Evolutionary conservation across 2,113 vertebrate genomes (phyloP), one percentile per base, ranked within the genome.

Genomic region (Eretmochelys imbricata): DNA sequence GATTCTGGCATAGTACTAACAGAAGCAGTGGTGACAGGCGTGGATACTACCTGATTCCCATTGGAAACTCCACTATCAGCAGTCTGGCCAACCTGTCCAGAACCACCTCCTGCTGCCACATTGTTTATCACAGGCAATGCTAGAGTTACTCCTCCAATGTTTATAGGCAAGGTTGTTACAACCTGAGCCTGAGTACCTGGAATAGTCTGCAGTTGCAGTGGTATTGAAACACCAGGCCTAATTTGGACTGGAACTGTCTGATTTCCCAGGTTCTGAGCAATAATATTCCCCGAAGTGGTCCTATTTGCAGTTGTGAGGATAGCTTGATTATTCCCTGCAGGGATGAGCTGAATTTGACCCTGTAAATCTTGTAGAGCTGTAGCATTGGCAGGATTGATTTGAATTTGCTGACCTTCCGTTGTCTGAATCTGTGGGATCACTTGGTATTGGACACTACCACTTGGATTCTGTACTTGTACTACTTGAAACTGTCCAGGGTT

Each of bases 341-440:
- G 98, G 97, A 99, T 99, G 95, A 99, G 99, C 97, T 99, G 99
- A 95, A 99, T 99, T 97, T 99, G 99, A 97, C 98, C 98, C 97
- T 99, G 98, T 97, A 98, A 93, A 84, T 99, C 99, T 81, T 99
- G 98, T 14, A 99, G 98, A 95, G 99, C 98, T 79, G 99, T 97
- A 79, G 98, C 50, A 80, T 98, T 99, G 91, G 98, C 98, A 35
- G 99, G 98, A 97, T 98, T 99, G 96, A 99, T 98, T 88, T 99
- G 99, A 97, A 99, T 99, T 96, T 99, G 99, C 98, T 99, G 99
- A 92, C 99, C 99, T 96, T 99, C 99, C 6, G 99, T 98, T 20
- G 99, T 99, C 98, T 99, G 99, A 96, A 99, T 98, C 94, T 99
- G 99, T n/a, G 99, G 99, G 95, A 99, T 99, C 93, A 99, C 99